Evolutionary conservation across 2,888 invertebrate genomes (phyloP).

Genomic region (Griposia aprilina): DNA sequence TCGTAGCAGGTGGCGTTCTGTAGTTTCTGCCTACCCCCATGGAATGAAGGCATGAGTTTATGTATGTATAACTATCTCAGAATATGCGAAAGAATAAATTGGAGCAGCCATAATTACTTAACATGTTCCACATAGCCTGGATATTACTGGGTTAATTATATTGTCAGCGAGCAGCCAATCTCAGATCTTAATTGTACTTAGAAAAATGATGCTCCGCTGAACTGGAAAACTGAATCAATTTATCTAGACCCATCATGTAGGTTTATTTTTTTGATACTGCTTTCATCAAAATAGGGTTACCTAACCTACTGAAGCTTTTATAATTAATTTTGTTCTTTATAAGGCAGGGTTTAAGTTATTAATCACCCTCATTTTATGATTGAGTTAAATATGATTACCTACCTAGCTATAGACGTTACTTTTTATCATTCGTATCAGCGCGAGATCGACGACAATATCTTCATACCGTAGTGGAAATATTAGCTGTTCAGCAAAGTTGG

Average conservation of each 20-base stretch:
- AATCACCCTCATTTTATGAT: not conserved
- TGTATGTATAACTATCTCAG: constrained; percentile 29
- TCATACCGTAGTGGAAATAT: too few relatives aligned
- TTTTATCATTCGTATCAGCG: not conserved
- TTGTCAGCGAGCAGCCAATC: constrained; percentile 14
- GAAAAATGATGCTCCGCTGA: constrained; percentile 24
- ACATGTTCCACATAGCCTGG: constrained; percentile 39
- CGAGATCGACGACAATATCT: not conserved
- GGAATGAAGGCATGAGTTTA: too few relatives aligned
- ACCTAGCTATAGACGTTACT: not conserved
- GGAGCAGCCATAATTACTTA: constrained; percentile 36
- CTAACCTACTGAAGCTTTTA: too few relatives aligned
- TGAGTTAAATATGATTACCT: not conserved
- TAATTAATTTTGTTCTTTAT: not conserved
- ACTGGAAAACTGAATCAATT: constrained; percentile 37
- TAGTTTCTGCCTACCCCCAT: too few relatives aligned
- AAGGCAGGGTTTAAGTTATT: not conserved
- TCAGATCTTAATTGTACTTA: constrained; percentile 25
- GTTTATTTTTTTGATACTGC: not conserved
- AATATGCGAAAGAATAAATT: constrained; percentile 34
- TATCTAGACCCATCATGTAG: not conserved
- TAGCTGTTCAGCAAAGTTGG: not conserved
- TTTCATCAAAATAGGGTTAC: not conserved
- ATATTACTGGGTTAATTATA: constrained; percentile 48
- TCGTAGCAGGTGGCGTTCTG: too few relatives aligned